Percentiles rank a stretch among this genome's conserved stretches.
phyloP scores from a whole-genome alignment of 2,888 invertebrate species.

The Saturnia japonica region DNA sequence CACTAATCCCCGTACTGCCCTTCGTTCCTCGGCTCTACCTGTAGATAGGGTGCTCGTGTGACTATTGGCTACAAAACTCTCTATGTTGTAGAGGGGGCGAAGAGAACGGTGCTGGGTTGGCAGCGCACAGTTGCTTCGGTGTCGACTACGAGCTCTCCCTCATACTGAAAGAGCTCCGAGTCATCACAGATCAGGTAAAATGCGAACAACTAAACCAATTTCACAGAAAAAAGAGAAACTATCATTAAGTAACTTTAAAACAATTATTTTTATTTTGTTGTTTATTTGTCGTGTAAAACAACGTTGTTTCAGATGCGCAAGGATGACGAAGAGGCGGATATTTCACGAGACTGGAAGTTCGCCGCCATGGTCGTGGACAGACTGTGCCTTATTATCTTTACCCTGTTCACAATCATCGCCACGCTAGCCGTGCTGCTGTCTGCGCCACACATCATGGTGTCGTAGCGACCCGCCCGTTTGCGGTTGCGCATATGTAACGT shows the following conservation, averaged over 20 bases:
- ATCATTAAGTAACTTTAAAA: background rate
- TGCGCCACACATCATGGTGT: constrained; percentile 97
- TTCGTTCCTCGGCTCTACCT: constrained; percentile 73
- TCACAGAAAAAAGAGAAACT: background rate
- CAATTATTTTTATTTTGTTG: background rate
- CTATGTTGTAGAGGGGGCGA: constrained; percentile 77
- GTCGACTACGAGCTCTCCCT: constrained; percentile 96
- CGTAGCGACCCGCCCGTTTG: constrained; percentile 85
- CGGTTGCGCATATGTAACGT: constrained; percentile 79
- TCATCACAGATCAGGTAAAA: constrained; percentile 93
- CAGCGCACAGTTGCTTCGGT: constrained; percentile 93
- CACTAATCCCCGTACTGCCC: constrained; percentile 76
- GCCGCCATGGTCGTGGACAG: constrained; percentile 99
- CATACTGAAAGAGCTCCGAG: constrained; percentile 96
- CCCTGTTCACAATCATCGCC: constrained; percentile 98
- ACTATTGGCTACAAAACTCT: constrained; percentile 72
- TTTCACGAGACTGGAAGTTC: constrained; percentile 99
- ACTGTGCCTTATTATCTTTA: constrained; percentile 99
- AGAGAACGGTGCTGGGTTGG: constrained; percentile 88
- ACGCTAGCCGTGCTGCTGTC: constrained; percentile 98
- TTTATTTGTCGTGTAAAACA: background rate
- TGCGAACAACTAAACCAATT: background rate
- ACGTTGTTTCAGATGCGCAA: constrained; percentile 88
- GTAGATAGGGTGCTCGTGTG: constrained; percentile 71
- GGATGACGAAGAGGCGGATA: constrained; percentile 96